phyloP scores from a whole-genome alignment of 2,797 vertebrate genomes.

The Hephaestus fuliginosus region DNA sequence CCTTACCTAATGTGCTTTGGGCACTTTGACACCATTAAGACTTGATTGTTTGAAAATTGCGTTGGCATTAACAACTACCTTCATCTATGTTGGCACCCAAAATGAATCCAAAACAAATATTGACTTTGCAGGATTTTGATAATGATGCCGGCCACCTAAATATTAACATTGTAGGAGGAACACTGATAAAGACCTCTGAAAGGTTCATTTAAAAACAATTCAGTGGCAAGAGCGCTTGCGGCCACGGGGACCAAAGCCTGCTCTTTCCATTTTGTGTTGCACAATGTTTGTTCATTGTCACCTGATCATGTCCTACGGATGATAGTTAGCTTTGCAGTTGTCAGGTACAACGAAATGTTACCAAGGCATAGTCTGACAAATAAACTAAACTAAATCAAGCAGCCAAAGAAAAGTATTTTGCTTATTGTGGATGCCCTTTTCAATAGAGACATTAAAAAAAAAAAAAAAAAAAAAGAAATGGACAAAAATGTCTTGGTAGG shows the following conservation, averaged over 20 bases:
- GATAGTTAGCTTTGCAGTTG: neutral
- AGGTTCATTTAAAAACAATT: neutral
- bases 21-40: neutral
- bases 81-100: neutral
- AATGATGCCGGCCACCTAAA: neutral
- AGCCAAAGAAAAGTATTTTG: neutral
- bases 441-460: neutral
- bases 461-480: neutral
- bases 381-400: neutral
- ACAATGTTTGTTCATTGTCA: neutral
- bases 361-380: neutral
- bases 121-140: neutral
- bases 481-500: neutral
- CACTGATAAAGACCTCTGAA: neutral
- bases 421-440: neutral
- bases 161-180: neutral
- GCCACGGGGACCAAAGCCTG: neutral
- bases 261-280: neutral
- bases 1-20: rapidly evolving
- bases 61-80: neutral
- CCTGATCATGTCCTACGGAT: neutral
- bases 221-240: neutral
- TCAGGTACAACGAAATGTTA: neutral
- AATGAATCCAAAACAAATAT: constrained; percentile 35
- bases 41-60: neutral